phyloP scores from a whole-genome alignment of 2,888 invertebrate genomes.

The Melipona bicolor region DNA sequence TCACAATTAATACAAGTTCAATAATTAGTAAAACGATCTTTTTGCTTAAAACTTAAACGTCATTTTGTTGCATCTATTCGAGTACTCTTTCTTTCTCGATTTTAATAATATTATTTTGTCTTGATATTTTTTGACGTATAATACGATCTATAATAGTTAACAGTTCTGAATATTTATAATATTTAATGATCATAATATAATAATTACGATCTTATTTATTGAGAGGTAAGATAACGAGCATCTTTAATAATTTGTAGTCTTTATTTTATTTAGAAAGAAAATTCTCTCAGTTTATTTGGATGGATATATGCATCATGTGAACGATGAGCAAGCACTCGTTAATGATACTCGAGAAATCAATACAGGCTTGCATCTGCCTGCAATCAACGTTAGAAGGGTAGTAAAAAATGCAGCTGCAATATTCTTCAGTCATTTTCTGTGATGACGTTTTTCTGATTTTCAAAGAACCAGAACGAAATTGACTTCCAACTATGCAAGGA shows the following conservation, averaged over 20 bases:
- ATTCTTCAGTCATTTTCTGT: slow-evolving; percentile 37
- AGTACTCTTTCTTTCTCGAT: no score
- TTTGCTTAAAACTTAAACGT: no score
- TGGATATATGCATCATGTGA: not conserved
- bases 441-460: slow-evolving; percentile 42
- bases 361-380: slow-evolving; percentile 67
- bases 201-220: no score
- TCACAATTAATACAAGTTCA: not conserved
- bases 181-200: no score
- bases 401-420: slow-evolving; percentile 66
- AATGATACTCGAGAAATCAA: slow-evolving; percentile 60
- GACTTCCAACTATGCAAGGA: not conserved
- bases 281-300: not conserved
- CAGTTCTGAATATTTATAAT: no score
- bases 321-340: slow-evolving; percentile 19
- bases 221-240: no score
- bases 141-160: not conserved
- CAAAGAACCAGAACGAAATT: slow-evolving; percentile 1
- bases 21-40: not conserved
- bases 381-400: slow-evolving; percentile 65
- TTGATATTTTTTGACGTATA: no score
- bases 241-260: no score
- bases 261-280: no score
- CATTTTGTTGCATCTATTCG: not conserved
- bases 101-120: no score